Evolutionary conservation across 1,140 invertebrate genomes (phyloP).

Genomic region (Orchestia grillus): DNA sequence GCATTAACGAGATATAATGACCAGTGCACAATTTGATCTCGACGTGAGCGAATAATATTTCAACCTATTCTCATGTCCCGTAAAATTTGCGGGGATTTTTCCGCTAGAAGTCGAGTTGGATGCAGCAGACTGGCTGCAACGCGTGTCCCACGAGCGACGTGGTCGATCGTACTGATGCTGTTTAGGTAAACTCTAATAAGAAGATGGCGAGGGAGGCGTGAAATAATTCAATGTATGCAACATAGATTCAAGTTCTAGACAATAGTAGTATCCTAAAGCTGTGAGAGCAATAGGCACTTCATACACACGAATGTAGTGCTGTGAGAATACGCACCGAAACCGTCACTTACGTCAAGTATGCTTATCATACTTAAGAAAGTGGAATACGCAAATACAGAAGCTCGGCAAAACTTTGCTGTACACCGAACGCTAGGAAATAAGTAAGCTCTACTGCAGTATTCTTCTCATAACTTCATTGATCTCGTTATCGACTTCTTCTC

Average conservation of each 20-base stretch:
- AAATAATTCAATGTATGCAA: neutral
- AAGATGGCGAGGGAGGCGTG: neutral
- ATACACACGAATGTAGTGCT: neutral
- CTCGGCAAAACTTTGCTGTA: neutral
- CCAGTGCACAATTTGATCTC: no score
- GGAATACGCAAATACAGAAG: neutral
- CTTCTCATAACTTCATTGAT: neutral
- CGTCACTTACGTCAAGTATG: neutral
- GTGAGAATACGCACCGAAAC: neutral
- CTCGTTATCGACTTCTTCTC: neutral
- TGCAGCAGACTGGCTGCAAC: no score
- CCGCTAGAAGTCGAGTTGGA: no score
- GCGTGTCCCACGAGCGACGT: no score
- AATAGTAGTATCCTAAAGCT: neutral
- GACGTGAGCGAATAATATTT: no score
- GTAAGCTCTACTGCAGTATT: neutral
- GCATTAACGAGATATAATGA: no score
- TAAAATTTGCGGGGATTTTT: no score
- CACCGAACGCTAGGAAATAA: neutral
- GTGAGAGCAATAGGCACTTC: neutral
- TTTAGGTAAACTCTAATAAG: neutral
- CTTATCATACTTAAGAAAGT: neutral
- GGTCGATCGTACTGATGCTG: neutral
- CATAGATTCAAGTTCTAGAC: neutral
- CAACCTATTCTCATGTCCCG: no score